A percentile compares a stretch with the other conserved stretches of the same genome.
phyloP scores from a whole-genome alignment of 1,140 invertebrate species.

The Elymnias hypermnestra region DNA sequence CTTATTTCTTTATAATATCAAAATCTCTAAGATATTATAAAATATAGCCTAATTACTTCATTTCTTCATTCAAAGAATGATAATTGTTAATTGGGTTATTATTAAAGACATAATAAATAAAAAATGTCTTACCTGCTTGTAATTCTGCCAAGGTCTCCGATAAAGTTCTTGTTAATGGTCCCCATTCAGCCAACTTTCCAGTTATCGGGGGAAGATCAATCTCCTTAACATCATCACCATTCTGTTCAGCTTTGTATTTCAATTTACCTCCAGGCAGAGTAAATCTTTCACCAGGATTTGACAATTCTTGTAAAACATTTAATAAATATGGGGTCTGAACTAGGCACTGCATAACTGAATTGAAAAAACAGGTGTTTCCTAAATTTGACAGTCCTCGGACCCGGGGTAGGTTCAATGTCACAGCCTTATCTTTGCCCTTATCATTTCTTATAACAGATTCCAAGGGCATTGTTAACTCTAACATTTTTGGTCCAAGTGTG shows the following conservation, averaged over 20 bases:
- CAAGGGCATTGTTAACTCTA: constrained; percentile 42
- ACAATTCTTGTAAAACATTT: constrained; percentile 82
- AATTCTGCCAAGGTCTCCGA: constrained; percentile 83
- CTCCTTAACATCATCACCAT: constrained; percentile 50
- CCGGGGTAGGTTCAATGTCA: constrained; percentile 60
- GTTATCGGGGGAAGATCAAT: constrained; percentile 78
- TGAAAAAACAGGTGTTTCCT: constrained; percentile 98
- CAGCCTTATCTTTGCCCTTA: constrained; percentile 58
- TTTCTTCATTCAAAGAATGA: no score
- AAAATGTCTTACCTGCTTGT: constrained; percentile 67
- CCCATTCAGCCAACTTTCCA: constrained; percentile 83
- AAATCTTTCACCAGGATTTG: constrained; percentile 81
- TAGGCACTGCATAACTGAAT: constrained; percentile 95
- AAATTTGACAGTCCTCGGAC: constrained; percentile 88
- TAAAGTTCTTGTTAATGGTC: constrained; percentile 81
- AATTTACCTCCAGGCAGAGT: constrained; percentile 82
- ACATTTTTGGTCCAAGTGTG: constrained; percentile 26
- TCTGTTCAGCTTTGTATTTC: constrained; percentile 60
- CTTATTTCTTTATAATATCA: no score
- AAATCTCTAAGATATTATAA: no score
- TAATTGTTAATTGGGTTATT: no score
- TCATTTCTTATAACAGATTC: constrained; percentile 51
- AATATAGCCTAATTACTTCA: no score
- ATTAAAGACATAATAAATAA: neutral
- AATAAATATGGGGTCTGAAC: constrained; percentile 90